Evolutionary conservation across 2,113 vertebrate genomes (phyloP).

Genomic region (Isurus oxyrinchus): DNA sequence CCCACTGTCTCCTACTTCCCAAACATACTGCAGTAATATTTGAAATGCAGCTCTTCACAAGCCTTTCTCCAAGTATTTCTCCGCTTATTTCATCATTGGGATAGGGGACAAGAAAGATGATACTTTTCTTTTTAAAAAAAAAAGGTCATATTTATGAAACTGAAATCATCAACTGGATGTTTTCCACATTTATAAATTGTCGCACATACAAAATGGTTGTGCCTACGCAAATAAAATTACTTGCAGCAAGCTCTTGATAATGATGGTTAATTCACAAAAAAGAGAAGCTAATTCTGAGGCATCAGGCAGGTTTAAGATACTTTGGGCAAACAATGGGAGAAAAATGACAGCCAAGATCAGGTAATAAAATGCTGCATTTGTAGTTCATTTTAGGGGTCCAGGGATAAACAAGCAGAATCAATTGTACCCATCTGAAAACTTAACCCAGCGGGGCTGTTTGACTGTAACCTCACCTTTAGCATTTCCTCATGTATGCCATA

Average conservation of each 20-base stretch:
- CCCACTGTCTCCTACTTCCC: too few species aligned
- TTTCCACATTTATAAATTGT: not conserved
- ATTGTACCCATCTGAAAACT: not conserved
- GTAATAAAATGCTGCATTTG: slow-evolving; percentile 23
- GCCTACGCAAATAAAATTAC: not conserved
- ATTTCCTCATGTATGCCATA: slow-evolving; percentile 93
- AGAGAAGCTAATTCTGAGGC: not conserved
- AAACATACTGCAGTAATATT: not conserved
- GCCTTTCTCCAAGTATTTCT: not conserved
- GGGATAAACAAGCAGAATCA: not conserved
- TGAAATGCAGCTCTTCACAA: not conserved
- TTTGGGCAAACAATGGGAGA: slow-evolving; percentile 31
- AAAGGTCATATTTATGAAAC: too few species aligned
- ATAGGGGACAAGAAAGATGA: not conserved
- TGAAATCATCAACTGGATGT: not conserved
- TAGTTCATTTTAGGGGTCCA: not conserved
- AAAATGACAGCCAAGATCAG: slow-evolving; percentile 5
- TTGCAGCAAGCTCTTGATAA: slow-evolving; percentile 40
- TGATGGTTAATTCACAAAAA: slow-evolving; percentile 27
- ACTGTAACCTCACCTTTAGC: slow-evolving; percentile 78
- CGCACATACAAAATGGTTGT: not conserved
- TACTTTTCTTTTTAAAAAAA: not conserved
- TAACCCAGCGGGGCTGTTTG: not conserved
- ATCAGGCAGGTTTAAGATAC: slow-evolving; percentile 39
- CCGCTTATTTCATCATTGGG: too few species aligned